Percentiles rank a stretch among this genome's conserved stretches.
phyloP scores from a whole-genome alignment of 2,888 invertebrate species.

The Brenthis daphne region DNA sequence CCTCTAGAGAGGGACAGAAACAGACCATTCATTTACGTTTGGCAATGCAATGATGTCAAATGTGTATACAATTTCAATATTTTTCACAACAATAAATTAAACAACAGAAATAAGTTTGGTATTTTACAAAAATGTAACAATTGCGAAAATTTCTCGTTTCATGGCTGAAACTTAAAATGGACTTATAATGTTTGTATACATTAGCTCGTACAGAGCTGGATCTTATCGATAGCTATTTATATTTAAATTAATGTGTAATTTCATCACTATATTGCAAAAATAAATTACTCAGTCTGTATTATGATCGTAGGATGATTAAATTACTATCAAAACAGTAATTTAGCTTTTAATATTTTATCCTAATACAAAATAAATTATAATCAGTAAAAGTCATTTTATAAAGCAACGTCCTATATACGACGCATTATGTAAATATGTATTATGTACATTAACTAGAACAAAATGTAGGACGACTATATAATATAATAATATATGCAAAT shows the following conservation, averaged over 20 bases:
- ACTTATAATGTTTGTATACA: constrained; percentile 21
- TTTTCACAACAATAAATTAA: constrained; percentile 55
- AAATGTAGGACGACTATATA: too few species aligned
- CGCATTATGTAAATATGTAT: too few species aligned
- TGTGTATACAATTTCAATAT: constrained; percentile 60
- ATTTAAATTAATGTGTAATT: constrained; percentile 26
- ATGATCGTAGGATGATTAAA: constrained; percentile 2
- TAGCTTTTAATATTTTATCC: not conserved
- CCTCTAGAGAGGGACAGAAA: constrained; percentile 55
- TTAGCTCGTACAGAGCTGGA: constrained; percentile 13
- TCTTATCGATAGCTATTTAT: constrained; percentile 20
- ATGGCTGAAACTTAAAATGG: constrained; percentile 37
- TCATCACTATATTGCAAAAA: constrained; percentile 34
- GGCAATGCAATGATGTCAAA: constrained; percentile 68
- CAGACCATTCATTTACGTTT: constrained; percentile 78
- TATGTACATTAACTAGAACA: too few species aligned
- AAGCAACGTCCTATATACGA: too few species aligned
- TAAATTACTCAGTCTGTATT: constrained; percentile 22
- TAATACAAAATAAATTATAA: too few species aligned
- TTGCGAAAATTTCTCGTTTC: constrained; percentile 41
- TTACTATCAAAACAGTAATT: not conserved
- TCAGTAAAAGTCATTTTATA: too few species aligned
- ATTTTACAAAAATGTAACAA: constrained; percentile 37
- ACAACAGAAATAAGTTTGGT: constrained; percentile 44
- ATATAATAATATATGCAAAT: too few species aligned